Base-by-base conservation (phyloP, 1,140 invertebrate species). In the Reticulitermes speratus region DNA sequence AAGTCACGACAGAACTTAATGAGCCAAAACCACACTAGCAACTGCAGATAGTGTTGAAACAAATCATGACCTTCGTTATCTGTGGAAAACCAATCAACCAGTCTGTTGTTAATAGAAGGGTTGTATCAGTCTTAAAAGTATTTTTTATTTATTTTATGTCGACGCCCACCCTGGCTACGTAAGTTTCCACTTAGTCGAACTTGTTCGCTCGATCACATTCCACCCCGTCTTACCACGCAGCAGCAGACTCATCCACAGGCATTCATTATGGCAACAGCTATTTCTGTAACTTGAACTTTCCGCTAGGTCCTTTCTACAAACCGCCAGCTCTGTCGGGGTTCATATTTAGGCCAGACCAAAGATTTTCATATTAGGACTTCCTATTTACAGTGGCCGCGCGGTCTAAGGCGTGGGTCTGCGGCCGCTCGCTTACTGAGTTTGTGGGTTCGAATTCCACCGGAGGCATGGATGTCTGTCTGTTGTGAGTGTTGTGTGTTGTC, bases 121-220 rank as follows among this genome's bases (percentile, higher is more conserved):
- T 75, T 75, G 65, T 30, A 11, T 75, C 65, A 30, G 11, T 6
- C 65, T 75, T 75, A 2, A 25, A 75, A 30, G 65, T 75, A 55
- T 55, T 55, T 55, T 55, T 21, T 55, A 55, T 55, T 75, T 75
- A 75, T 75, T 75, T 75, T 75, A 0, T 30, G 65, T 25, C 30
- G n/a, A 75, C 65, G 65, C 65, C 65, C 65, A 30, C 25, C 65
- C 25, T 8, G 65, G 25, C 65, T 75, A 75, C 65, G 65, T 75
- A 75, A 75, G 65, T 75, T 75, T 75, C 65, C 65, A 75, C 65
- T 75, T 75, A 75, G n/a, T 30, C 65, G 25, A 75, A 9, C 65
- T 75, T 75, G 65, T 75, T 30, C 30, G n/a, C 14, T 8, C n/a
- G 65, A 75, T 75, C n/a, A 2, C 1, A 75, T 30, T 30, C 65